A percentile compares a stretch with the other conserved stretches of the same genome.
These are phyloP conservation scores for Nephila pilipes DNA, from an alignment of 1,140 invertebrate genomes.

Conservation along the genomic window DNA sequence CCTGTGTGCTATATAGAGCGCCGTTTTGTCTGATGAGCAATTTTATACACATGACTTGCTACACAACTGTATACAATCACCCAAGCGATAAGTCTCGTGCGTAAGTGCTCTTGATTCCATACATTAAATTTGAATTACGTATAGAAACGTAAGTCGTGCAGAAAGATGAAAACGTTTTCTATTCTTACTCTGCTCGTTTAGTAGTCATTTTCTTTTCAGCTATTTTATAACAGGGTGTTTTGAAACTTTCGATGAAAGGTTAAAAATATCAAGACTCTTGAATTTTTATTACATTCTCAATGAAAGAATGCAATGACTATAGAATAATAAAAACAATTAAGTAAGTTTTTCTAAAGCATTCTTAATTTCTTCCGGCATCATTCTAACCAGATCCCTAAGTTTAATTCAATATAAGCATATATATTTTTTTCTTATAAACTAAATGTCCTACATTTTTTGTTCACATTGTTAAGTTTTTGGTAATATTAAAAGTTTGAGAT, in stretches of 20 bases:
- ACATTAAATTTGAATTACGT: slow-evolving; percentile 13
- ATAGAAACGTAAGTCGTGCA: slow-evolving; percentile 26
- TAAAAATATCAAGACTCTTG: neutral
- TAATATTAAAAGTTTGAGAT: no score
- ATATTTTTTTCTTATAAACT: no score
- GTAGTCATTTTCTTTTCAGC: neutral
- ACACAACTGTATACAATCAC: neutral
- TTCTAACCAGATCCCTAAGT: no score
- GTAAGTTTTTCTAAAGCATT: neutral
- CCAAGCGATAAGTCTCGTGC: slow-evolving; percentile 7
- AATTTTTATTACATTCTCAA: neutral
- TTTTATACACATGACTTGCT: slow-evolving; percentile 18
- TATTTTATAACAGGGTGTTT: neutral
- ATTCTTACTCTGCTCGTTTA: neutral
- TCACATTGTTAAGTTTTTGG: no score
- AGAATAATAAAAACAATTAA: neutral
- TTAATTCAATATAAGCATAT: no score
- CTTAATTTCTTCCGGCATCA: neutral
- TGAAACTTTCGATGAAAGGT: neutral
- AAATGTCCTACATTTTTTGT: no score
- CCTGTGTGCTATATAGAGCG: neutral
- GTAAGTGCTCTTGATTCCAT: slow-evolving; percentile 16
- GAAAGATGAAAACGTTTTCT: slow-evolving; percentile 23
- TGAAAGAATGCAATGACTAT: neutral
- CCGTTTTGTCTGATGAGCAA: slow-evolving; percentile 22